These are phyloP conservation scores for Drosophila miranda DNA, from an alignment of 1,140 invertebrate genomes.

Conservation along the genomic window DNA sequence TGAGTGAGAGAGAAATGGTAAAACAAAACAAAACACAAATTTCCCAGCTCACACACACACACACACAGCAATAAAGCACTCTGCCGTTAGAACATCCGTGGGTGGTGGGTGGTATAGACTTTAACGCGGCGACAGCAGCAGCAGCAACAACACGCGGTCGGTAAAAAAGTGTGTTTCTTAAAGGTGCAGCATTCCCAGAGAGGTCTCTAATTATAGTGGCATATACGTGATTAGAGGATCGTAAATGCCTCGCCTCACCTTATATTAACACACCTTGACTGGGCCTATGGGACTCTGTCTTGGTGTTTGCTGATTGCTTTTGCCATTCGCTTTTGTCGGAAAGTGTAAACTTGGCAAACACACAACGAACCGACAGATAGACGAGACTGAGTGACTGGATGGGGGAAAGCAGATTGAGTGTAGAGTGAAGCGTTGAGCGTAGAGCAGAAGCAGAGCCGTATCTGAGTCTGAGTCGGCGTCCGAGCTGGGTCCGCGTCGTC, in stretches of 20 bases:
- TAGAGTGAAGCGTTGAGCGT: no score
- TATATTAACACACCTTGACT: no score
- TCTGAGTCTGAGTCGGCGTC: constrained; percentile 18
- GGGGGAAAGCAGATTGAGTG: constrained; percentile 1
- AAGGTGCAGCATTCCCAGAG: no score
- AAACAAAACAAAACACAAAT: constrained; percentile 37
- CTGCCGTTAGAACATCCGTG: constrained; percentile 21
- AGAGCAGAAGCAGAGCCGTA: no score
- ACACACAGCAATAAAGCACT: constrained; percentile 26
- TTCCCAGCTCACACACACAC: constrained; percentile 24
- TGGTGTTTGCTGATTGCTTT: constrained; percentile 46
- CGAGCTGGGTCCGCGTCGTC: constrained; percentile 18
- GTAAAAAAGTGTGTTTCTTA: no score
- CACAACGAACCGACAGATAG: background rate
- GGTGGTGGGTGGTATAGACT: constrained; percentile 27
- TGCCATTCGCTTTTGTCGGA: constrained; percentile 8
- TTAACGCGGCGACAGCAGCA: constrained; percentile 12
- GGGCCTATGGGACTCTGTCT: constrained; percentile 2
- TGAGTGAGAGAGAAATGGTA: constrained; percentile 6
- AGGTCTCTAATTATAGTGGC: no score
- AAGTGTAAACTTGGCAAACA: background rate
- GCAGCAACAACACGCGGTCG: background rate
- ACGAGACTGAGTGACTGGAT: background rate
- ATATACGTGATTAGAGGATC: no score
- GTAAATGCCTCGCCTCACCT: no score